These are phyloP conservation scores for Ashinkailepas kermadecensis DNA, from an alignment of 2,888 invertebrate genomes.

Conservation along the genomic window DNA sequence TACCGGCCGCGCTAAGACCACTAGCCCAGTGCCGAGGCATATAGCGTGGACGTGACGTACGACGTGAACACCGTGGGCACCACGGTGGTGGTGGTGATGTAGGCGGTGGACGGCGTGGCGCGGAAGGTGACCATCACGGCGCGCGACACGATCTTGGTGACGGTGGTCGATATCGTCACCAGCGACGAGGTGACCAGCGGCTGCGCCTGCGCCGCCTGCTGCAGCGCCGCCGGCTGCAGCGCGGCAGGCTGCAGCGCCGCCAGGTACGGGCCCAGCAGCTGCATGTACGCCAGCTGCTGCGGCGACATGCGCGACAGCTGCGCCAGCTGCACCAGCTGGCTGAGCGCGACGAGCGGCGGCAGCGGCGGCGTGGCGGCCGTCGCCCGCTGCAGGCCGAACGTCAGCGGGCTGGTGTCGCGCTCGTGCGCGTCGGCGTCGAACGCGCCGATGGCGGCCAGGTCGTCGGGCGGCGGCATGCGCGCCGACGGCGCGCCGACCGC, in stretches of 20 bases:
- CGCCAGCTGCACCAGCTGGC: constrained; percentile 25
- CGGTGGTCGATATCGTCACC: constrained; percentile 75
- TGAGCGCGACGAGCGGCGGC: constrained; percentile 27
- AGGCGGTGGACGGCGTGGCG: constrained; percentile 32
- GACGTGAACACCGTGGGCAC: constrained; percentile 32
- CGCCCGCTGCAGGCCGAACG: constrained; percentile 53
- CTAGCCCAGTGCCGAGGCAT: background rate
- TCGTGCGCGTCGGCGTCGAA: constrained; percentile 45
- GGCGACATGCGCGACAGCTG: constrained; percentile 39
- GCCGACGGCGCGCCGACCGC: constrained; percentile 53
- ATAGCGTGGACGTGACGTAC: constrained; percentile 29
- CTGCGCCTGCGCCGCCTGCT: constrained; percentile 55
- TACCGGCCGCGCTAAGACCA: background rate
- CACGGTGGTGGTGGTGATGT: constrained; percentile 31
- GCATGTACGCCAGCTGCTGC: constrained; percentile 61
- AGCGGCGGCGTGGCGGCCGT: constrained; percentile 26
- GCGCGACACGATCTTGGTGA: constrained; percentile 56
- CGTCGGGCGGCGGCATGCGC: constrained; percentile 33
- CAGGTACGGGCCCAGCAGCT: constrained; percentile 35
- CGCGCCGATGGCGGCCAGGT: constrained; percentile 31
- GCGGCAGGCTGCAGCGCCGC: constrained; percentile 33
- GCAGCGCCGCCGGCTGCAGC: constrained; percentile 47
- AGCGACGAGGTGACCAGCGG: constrained; percentile 68
- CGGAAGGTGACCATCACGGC: constrained; percentile 33
- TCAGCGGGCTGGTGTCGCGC: constrained; percentile 59